These are phyloP conservation scores for Porites australiensis DNA, from an alignment of 64 coral and sea anemone species.

Conservation along the genomic window DNA sequence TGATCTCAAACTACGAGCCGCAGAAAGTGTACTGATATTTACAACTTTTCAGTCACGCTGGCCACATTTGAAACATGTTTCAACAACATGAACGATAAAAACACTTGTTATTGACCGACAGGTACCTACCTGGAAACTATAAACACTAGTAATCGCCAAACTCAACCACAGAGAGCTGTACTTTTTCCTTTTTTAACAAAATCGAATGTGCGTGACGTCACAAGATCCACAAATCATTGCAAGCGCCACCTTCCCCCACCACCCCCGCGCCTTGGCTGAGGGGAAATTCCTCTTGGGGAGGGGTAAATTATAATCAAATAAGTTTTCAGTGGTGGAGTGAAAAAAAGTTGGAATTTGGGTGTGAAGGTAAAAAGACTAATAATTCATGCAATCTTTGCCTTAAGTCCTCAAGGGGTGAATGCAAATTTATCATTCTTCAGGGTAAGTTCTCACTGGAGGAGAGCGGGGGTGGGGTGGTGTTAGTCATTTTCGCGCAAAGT, in stretches of 20 bases:
- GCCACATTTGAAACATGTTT: background rate
- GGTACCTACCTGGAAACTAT: slow-evolving; percentile 45
- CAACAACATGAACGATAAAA: background rate
- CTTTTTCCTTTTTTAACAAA: background rate
- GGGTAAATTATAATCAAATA: background rate
- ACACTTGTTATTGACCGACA: background rate
- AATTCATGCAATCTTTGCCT: too few relatives aligned
- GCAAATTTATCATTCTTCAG: too few relatives aligned
- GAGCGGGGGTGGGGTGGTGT: too few relatives aligned
- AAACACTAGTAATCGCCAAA: background rate
- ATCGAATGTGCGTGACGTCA: slow-evolving; percentile 10
- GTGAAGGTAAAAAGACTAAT: too few relatives aligned
- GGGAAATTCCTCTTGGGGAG: background rate
- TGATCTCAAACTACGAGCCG: too few relatives aligned
- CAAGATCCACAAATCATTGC: background rate
- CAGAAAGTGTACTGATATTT: background rate
- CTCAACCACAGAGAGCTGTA: too few relatives aligned
- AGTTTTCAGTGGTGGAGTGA: too few relatives aligned
- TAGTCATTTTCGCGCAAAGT: too few relatives aligned
- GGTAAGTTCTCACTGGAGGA: too few relatives aligned
- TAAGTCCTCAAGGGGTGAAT: too few relatives aligned
- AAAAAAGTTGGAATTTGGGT: too few relatives aligned
- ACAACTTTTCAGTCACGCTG: background rate
- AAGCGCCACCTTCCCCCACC: background rate
- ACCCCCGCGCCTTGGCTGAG: background rate